phyloP scores from a whole-genome alignment of 2,113 vertebrate genomes.

The Petromus typicus region DNA sequence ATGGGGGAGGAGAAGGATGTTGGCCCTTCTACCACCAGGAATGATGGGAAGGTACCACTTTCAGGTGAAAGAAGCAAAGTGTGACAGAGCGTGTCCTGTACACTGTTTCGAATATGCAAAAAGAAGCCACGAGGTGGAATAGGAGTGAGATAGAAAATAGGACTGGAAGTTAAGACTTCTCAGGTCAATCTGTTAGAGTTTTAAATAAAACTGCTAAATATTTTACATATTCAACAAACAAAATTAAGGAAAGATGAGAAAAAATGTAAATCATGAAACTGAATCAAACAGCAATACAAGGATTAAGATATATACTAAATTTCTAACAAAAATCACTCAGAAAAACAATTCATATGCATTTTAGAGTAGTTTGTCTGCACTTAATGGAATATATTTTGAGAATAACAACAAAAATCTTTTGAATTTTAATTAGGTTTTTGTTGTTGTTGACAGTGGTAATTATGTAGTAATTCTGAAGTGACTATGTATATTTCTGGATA shows the following conservation, averaged over 20 bases:
- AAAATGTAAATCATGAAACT: background rate
- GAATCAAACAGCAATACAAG: background rate
- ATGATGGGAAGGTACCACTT: accelerated
- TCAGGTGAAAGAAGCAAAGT: background rate
- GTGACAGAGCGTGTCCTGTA: accelerated
- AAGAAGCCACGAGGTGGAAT: accelerated
- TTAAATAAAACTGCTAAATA: background rate
- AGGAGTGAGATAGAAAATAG: accelerated
- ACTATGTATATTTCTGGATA: background rate
- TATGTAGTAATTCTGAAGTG: background rate
- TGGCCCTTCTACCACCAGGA: too few species aligned
- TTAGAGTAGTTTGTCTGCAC: background rate
- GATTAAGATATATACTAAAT: background rate
- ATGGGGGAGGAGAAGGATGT: too few species aligned
- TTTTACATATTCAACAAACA: background rate
- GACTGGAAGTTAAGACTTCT: accelerated
- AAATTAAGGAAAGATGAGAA: background rate
- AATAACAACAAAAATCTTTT: background rate
- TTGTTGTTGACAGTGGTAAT: background rate
- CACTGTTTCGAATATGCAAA: accelerated
- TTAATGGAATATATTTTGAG: background rate
- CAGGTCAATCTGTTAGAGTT: accelerated
- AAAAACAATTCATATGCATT: background rate
- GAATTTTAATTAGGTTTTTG: background rate
- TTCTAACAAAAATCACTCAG: background rate